Evolutionary conservation across 2,888 invertebrate species (phyloP).

Genomic region (Nezara viridula): DNA sequence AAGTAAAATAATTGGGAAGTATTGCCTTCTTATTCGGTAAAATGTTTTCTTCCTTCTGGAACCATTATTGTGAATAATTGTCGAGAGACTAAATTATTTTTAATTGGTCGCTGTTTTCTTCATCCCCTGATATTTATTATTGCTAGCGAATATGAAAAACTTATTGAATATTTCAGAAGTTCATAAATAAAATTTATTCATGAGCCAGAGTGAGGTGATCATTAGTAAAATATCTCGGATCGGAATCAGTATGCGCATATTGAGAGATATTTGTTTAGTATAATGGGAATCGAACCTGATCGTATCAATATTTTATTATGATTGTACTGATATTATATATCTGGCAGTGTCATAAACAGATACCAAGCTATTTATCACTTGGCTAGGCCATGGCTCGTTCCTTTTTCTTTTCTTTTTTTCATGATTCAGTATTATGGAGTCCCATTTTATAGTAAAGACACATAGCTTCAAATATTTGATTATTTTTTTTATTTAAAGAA

Average conservation of each 20-base stretch:
- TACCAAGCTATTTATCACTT: background rate
- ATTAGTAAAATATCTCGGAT: background rate
- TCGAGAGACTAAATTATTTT: background rate
- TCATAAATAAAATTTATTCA: slow-evolving; percentile 4
- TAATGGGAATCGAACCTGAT: background rate
- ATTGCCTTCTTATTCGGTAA: background rate
- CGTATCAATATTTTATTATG: background rate
- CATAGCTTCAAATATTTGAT: too few relatives aligned
- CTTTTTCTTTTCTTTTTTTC: background rate
- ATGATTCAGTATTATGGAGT: too few relatives aligned
- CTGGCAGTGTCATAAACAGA: background rate
- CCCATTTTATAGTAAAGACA: too few relatives aligned
- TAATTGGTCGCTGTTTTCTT: background rate
- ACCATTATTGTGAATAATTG: background rate
- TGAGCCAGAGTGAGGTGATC: background rate
- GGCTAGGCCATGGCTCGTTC: background rate
- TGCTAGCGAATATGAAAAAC: background rate
- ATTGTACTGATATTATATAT: background rate
- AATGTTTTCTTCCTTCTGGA: background rate
- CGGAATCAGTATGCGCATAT: background rate
- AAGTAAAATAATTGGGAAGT: background rate
- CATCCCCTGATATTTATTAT: background rate
- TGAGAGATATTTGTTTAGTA: background rate
- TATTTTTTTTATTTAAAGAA: too few relatives aligned
- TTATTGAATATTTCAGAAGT: slow-evolving; percentile 1